Conservation (phyloP, 2,797 vertebrate genomes). For the Sebastes matsubarae region DNA sequence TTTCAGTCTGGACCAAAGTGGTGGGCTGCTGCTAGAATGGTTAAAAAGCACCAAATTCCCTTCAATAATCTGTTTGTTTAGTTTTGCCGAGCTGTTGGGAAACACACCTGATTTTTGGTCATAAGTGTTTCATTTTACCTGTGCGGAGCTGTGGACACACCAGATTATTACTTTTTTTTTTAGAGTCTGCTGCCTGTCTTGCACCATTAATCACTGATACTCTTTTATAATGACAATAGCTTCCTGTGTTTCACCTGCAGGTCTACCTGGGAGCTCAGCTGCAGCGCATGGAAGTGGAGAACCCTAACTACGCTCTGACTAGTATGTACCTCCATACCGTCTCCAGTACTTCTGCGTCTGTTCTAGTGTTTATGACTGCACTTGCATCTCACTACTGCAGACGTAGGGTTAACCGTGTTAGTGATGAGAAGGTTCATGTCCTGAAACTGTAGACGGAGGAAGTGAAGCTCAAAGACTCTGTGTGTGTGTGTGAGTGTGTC, state of each 20-base stretch:
- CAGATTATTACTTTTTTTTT: neutral
- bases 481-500: constrained; percentile 26
- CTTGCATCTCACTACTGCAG: neutral
- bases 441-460: constrained; percentile 46
- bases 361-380: neutral
- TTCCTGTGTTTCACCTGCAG: constrained; percentile 50
- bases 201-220: neutral
- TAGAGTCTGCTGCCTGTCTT: neutral
- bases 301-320: constrained; percentile 96
- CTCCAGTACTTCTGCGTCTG: neutral
- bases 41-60: neutral
- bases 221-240: constrained; percentile 6
- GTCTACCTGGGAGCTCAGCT: constrained; percentile 96
- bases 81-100: neutral
- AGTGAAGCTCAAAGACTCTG: constrained; percentile 33
- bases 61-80: neutral
- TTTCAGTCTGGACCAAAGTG: neutral
- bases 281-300: constrained; percentile 97
- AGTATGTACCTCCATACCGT: constrained; percentile 82
- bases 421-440: constrained; percentile 14
- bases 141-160: neutral
- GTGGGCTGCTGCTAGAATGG: neutral
- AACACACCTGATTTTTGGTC: neutral
- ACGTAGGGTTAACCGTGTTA: neutral
- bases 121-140: neutral